A percentile compares a stretch with the other conserved stretches of the same genome.
Conservation (phyloP, 2,888 invertebrate genomes). For the Polydrusus pterygomalis region DNA sequence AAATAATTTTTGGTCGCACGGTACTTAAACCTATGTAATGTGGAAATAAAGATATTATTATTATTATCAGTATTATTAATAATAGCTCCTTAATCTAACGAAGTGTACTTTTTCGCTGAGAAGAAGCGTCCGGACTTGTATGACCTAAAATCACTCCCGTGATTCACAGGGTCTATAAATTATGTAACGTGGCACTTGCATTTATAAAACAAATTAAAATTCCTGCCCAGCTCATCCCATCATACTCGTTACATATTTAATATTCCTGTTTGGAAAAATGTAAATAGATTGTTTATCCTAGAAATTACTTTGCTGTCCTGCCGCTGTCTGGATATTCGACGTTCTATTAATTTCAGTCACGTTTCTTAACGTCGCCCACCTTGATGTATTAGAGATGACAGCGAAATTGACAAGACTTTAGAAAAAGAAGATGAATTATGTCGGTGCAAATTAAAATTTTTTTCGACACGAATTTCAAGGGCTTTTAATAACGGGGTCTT, state of each 20-base stretch:
- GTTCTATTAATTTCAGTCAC: conserved; percentile 72
- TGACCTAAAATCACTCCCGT: not conserved
- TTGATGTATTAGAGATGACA: conserved; percentile 72
- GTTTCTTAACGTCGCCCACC: conserved; percentile 68
- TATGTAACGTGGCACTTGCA: not conserved
- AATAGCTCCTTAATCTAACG: too few species aligned
- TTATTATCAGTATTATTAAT: too few species aligned
- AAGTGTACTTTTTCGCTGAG: too few species aligned
- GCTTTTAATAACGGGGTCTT: conserved; percentile 61
- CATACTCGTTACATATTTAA: conserved; percentile 42
- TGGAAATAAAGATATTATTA: too few species aligned
- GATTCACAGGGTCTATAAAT: not conserved
- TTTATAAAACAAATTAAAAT: conserved; percentile 34
- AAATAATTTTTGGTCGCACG: too few species aligned
- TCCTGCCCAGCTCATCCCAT: conserved; percentile 26
- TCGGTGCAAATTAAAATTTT: conserved; percentile 69
- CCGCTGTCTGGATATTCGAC: conserved; percentile 63
- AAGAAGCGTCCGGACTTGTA: not conserved
- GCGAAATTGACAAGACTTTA: conserved; percentile 71
- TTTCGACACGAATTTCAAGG: conserved; percentile 53
- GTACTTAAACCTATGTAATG: too few species aligned
- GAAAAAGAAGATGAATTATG: conserved; percentile 70
- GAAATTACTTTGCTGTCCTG: conserved; percentile 62
- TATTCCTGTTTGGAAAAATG: conserved; percentile 59
- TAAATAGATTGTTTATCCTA: conserved; percentile 65